phyloP scores from a whole-genome alignment of 2,113 vertebrate species.

The Phoxinus phoxinus region DNA sequence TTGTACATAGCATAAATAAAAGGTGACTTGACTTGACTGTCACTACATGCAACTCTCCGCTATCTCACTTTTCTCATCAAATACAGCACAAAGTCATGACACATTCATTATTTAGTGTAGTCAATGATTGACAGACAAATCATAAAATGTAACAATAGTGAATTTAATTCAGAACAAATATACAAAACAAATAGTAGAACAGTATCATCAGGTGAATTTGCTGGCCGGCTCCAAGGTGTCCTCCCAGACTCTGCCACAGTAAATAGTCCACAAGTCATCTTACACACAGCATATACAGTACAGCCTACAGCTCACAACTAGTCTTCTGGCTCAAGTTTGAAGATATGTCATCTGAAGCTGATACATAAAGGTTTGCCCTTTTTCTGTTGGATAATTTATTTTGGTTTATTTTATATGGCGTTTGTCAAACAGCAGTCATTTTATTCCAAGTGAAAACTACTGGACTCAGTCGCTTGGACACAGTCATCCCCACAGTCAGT shows the following conservation, averaged over 20 bases:
- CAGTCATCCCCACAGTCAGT: background rate
- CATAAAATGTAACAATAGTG: background rate
- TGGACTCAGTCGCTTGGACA: background rate
- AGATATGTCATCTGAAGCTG: too few relatives aligned
- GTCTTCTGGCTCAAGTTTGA: too few relatives aligned
- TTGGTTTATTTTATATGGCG: background rate
- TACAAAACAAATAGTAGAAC: background rate
- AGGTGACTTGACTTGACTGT: background rate
- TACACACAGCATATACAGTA: too few relatives aligned
- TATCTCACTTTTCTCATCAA: background rate
- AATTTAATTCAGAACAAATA: background rate
- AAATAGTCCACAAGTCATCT: background rate
- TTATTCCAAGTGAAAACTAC: background rate
- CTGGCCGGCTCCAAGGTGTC: conserved; percentile 2
- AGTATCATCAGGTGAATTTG: background rate
- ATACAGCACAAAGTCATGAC: too few relatives aligned
- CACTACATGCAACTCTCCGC: background rate
- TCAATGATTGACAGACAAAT: background rate
- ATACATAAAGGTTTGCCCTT: too few relatives aligned
- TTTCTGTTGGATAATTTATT: background rate
- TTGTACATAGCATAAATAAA: too few relatives aligned
- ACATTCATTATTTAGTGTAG: background rate
- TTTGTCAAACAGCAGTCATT: conserved; percentile 3
- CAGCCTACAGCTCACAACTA: too few relatives aligned
- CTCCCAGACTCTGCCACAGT: conserved; percentile 3